Evolutionary conservation across 1,140 invertebrate genomes (phyloP).

Genomic region (Phortica variegata): DNA sequence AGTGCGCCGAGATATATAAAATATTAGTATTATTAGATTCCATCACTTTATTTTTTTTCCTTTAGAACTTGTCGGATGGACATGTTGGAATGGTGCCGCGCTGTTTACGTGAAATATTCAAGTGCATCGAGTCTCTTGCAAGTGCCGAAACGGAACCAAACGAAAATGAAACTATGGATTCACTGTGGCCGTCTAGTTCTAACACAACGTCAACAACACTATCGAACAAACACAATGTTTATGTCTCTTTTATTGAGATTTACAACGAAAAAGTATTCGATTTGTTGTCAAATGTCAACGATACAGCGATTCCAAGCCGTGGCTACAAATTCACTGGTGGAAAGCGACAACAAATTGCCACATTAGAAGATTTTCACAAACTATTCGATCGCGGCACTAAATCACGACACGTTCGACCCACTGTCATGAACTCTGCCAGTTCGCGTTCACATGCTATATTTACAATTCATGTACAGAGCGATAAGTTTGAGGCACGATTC

Average conservation of each 20-base stretch:
- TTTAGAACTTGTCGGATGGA: constrained; percentile 13
- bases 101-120: constrained; percentile 23
- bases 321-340: constrained; percentile 73
- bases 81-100: constrained; percentile 22
- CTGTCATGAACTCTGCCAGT: constrained; percentile 85
- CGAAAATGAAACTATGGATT: too few relatives aligned
- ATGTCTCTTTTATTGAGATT: constrained; percentile 75
- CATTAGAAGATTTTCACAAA: constrained; percentile 77
- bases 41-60: neutral
- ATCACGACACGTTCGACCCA: constrained; percentile 74
- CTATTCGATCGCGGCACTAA: constrained; percentile 83
- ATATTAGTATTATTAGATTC: neutral
- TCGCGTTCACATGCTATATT: constrained; percentile 88
- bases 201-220: constrained; percentile 1
- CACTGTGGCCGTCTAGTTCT: too few relatives aligned
- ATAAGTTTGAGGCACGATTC: constrained; percentile 58
- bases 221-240: constrained; percentile 3
- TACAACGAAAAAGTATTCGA: constrained; percentile 84
- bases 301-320: constrained; percentile 71
- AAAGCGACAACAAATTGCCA: constrained; percentile 75
- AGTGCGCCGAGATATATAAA: neutral
- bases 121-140: neutral
- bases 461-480: constrained; percentile 61
- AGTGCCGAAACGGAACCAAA: too few relatives aligned
- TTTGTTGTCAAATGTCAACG: constrained; percentile 66